Conservation (phyloP, 2,797 vertebrate genomes). For the Uromys caudimaculatus region DNA sequence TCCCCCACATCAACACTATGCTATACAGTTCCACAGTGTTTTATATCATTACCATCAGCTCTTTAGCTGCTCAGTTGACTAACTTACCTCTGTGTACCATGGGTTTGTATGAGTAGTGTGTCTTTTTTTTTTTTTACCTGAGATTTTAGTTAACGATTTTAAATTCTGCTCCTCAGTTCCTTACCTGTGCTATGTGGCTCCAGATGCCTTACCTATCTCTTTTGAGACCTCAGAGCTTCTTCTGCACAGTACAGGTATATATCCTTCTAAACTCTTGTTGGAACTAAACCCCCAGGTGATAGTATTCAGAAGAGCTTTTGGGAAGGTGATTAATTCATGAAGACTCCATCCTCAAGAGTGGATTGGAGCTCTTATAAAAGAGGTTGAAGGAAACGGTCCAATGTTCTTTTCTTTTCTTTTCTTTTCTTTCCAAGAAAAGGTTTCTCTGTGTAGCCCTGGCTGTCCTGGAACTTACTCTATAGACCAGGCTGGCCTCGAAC, state of each 20-base stretch:
- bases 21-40: neutral
- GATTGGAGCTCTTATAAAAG: neutral
- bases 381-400: neutral
- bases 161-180: neutral
- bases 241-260: neutral
- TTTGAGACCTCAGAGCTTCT: neutral
- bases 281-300: neutral
- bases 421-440: neutral
- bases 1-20: neutral
- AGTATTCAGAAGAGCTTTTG: neutral
- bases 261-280: neutral
- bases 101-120: neutral
- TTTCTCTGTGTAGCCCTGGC: neutral
- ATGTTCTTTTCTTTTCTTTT: neutral
- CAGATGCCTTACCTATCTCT: neutral
- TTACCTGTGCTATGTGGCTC: slow-evolving; percentile 9
- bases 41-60: no score
- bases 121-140: neutral
- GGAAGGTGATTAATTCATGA: neutral
- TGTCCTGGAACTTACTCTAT: neutral
- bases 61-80: neutral
- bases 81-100: neutral
- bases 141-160: neutral
- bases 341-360: neutral
- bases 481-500: neutral